phyloP scores from a whole-genome alignment of 2,888 invertebrate genomes.

The Drosophila borealis region DNA sequence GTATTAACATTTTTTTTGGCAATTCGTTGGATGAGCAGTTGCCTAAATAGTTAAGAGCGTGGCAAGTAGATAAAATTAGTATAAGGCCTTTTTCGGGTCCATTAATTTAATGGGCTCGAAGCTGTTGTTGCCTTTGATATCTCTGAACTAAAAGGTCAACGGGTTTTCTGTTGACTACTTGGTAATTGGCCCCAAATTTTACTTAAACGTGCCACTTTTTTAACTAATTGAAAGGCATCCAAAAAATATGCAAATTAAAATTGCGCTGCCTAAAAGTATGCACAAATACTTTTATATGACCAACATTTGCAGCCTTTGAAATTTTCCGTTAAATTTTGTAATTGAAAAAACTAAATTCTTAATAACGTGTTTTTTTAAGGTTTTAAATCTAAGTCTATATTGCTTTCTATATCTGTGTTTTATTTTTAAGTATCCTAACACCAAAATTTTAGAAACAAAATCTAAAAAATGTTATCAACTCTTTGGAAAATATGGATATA shows the following conservation, averaged over 20 bases:
- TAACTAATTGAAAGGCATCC: background rate
- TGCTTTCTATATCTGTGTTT: too few species aligned
- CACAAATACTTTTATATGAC: background rate
- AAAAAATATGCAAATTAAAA: constrained; percentile 32
- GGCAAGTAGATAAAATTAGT: constrained; percentile 21
- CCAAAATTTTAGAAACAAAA: too few species aligned
- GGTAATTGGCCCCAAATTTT: background rate
- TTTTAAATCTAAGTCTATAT: too few species aligned
- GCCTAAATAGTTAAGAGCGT: constrained; percentile 22
- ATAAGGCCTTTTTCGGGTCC: background rate
- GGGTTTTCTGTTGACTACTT: constrained; percentile 1
- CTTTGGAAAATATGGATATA: too few species aligned
- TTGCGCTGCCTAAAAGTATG: constrained; percentile 38
- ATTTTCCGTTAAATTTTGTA: too few species aligned
- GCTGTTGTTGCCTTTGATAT: background rate
- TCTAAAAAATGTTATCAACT: too few species aligned
- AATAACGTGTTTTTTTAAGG: too few species aligned
- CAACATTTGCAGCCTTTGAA: background rate
- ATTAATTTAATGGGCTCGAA: constrained; percentile 21
- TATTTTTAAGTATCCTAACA: too few species aligned
- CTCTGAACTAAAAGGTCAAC: constrained; percentile 12
- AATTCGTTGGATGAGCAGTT: constrained; percentile 7
- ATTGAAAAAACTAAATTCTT: too few species aligned
- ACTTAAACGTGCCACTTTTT: background rate
- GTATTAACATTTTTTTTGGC: constrained; percentile 34